Conservation (phyloP, 92 coral and sea anemone genomes). For the Siderastrea radians region DNA sequence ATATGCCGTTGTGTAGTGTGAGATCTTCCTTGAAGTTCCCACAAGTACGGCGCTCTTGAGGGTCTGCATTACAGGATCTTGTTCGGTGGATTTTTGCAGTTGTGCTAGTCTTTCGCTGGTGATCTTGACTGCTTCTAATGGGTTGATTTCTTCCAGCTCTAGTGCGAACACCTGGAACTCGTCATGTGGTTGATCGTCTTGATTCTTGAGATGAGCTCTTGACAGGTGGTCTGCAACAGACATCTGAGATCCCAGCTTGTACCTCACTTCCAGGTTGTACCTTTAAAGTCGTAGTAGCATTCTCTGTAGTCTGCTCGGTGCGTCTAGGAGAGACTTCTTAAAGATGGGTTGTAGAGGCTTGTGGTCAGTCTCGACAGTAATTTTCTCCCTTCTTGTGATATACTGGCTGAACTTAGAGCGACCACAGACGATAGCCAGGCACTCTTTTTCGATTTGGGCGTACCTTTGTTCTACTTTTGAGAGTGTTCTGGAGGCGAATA, state of each 20-base stretch:
- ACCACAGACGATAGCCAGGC: constrained; percentile 3
- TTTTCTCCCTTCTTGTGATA: constrained; percentile 7
- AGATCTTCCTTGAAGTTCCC: constrained; percentile 60
- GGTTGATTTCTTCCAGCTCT: constrained; percentile 37
- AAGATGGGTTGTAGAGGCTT: background rate
- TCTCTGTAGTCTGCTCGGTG: constrained; percentile 50
- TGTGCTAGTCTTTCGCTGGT: constrained; percentile 25
- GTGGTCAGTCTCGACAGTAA: background rate
- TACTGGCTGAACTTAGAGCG: constrained; percentile 23
- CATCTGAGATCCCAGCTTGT: constrained; percentile 27
- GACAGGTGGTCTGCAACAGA: background rate
- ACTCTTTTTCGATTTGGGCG: background rate
- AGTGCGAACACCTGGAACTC: constrained; percentile 26
- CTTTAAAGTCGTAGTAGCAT: constrained; percentile 50
- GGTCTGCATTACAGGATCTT: constrained; percentile 66
- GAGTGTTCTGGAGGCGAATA: constrained; percentile 3
- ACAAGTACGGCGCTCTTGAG: constrained; percentile 42
- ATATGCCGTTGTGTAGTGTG: constrained; percentile 55
- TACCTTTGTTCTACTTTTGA: constrained; percentile 7
- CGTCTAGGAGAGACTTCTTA: constrained; percentile 26
- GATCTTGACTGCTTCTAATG: constrained; percentile 26
- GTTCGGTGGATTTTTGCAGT: constrained; percentile 43
- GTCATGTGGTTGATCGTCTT: constrained; percentile 7
- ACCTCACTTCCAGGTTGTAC: constrained; percentile 27
- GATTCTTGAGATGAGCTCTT: constrained; percentile 20